These are phyloP conservation scores for Cactoblastis cactorum DNA, from an alignment of 2,888 invertebrate genomes.

Conservation along the genomic window DNA sequence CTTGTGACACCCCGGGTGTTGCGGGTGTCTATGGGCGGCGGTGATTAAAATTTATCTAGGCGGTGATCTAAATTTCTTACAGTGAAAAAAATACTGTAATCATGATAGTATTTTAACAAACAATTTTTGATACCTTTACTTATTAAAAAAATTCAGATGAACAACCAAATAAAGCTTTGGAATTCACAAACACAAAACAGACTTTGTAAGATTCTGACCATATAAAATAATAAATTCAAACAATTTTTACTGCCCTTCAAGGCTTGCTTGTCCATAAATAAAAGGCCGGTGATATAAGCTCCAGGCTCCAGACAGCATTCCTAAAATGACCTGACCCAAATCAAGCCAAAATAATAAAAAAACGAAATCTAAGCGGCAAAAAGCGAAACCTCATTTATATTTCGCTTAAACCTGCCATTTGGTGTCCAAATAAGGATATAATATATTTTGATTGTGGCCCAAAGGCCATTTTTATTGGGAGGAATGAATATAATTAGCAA, in stretches of 20 bases:
- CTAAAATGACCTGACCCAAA: conserved; percentile 18
- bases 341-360: conserved; percentile 21
- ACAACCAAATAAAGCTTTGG: neutral
- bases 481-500: neutral
- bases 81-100: too few species aligned
- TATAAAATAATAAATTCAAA: neutral
- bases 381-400: conserved; percentile 25
- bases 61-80: too few species aligned
- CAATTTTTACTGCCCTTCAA: neutral
- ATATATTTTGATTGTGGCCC: conserved; percentile 6
- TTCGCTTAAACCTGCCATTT: conserved; percentile 27
- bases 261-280: neutral
- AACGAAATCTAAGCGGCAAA: too few species aligned
- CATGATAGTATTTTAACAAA: neutral
- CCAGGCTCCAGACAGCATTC: neutral
- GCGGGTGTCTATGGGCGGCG: too few species aligned
- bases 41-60: too few species aligned
- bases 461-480: neutral
- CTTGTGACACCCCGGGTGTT: too few species aligned
- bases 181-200: neutral
- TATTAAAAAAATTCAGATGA: neutral
- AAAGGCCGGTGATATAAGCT: conserved; percentile 3
- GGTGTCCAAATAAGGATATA: conserved; percentile 20
- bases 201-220: neutral
- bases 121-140: neutral